Percentiles rank a stretch among this genome's conserved stretches.
Conservation (phyloP, 2,797 vertebrate species). For the Eulemur mongoz region DNA sequence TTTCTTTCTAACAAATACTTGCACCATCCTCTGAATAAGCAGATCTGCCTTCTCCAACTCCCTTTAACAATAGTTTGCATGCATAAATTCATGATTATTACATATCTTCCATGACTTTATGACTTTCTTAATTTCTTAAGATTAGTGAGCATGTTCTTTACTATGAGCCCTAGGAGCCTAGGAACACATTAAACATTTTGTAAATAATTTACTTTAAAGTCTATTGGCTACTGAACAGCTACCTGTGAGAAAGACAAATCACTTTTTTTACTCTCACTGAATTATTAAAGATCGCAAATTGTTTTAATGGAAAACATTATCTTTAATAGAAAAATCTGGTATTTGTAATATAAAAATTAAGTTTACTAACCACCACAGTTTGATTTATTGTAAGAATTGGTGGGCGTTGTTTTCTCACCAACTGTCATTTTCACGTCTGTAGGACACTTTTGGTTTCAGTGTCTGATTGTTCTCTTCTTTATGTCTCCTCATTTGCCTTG, state of each 20-base stretch:
- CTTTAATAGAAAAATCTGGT: not conserved
- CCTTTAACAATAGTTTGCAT: not conserved
- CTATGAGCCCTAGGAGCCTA: not conserved
- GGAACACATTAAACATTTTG: not conserved
- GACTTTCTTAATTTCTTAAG: constrained; percentile 30
- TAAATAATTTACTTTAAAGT: not conserved
- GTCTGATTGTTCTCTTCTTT: not conserved
- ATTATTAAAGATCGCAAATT: not conserved
- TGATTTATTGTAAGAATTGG: not conserved
- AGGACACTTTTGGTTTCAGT: not conserved
- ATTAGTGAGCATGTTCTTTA: not conserved
- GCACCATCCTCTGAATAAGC: not conserved
- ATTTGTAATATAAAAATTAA: constrained; percentile 13
- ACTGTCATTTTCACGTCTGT: not conserved
- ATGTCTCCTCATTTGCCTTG: not conserved
- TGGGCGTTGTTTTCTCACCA: not conserved
- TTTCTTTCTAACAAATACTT: not conserved
- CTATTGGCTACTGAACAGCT: not conserved
- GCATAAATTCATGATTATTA: not conserved
- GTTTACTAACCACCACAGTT: not conserved
- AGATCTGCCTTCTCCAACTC: not conserved
- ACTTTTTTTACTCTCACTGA: not conserved
- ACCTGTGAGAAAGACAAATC: not conserved
- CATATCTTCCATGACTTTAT: not conserved
- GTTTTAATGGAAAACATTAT: constrained; percentile 11